Base-by-base conservation (phyloP, 2,113 vertebrate genomes). In the Physeter macrocephalus region DNA sequence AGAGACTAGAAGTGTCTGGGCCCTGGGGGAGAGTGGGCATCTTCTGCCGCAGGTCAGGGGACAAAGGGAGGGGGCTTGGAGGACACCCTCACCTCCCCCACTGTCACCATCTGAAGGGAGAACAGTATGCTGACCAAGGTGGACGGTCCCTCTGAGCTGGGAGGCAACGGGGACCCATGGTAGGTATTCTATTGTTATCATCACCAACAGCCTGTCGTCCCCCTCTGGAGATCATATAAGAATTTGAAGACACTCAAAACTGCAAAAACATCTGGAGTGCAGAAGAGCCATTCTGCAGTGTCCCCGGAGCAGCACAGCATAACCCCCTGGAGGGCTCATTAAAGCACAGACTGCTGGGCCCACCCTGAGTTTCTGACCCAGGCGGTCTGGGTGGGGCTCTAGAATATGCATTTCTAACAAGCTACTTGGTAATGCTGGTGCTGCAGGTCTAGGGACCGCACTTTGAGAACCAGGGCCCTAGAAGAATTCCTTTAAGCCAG, bases 341-440 rank as follows among this genome's bases (percentile, higher is more conserved):
- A 20, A 1, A 1, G 2, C 21, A 12, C 59, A 61, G 66, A 3
- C 34, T 14, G 5, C 29, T 8, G 43, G 36, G 3, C 18, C 20
- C 43, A 6, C 64, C 83, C 83, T 11, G 39, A 62, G 8, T 34
- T 23, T 49, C 36, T 36, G n/a, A 23, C 54, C 57, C 8, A 21
- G 9, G 36, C 57, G 2, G 9, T 43, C 13, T 49, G 27, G 27
- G 43, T 25, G 6, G 9, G 31, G 39, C 36, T 34, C 12, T 9
- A 23, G 59, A 36, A 2, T 25, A 2, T 20, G 61, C 62, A 15
- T 13, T 34, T 71, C 59, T 75, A 15, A 17, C 4, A 15, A 36
- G 12, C 21, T 46, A 12, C 23, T 17, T 5, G 6, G 13, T 6
- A 31, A 39, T 3, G 8, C 15, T 12, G 29, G 3, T 3, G 5